Evolutionary conservation across 2,888 invertebrate genomes (phyloP), one percentile per base, ranked within the genome.

Genomic region (Drosophila paucipuncta): DNA sequence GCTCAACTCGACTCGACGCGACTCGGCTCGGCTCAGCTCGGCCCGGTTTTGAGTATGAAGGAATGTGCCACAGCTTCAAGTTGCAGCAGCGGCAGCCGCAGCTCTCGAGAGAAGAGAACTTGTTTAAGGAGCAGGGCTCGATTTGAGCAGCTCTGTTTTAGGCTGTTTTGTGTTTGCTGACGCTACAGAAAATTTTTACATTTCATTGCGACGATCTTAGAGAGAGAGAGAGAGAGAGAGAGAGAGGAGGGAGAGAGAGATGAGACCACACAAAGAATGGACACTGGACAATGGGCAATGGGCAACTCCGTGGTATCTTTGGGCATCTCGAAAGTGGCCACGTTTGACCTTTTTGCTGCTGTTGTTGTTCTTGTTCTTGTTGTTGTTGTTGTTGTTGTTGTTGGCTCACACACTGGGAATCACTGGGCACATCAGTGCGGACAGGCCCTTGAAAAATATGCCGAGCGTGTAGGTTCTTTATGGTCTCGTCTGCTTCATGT

Each of bases 281-380:
- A 66, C 76, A 75, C 31, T 62, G 53, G 41, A 25, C 67, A 70
- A 80, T 76, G 76, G 65, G 63, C 67, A 71, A 61, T 67, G 72
- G 37, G 57, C 63, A 76, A 62, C 80, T 80, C 37, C 72, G 61
- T 55, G 47, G 50, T 79, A 64, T 64, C 76, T 78, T 77, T 78
- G 73, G 73, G 74, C 65, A 77, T 70, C 78, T 81, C 43, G 64
- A 74, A 87, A 90, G 90, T 90, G 90, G 87, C 90, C 89, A 86
- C 82, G 89, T 78, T 87, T 90, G 87, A 89, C 90, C 91, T 89
- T 90, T 89, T 84, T 84, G 57, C 43, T 66, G 54, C 41, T 74
- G 59, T 16, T 57, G 49, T 39, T 39, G 39, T 55, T 61, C 16
- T 39, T 50, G 49, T 50, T 52, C 18, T 25, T 68, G 30, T 54